These are phyloP conservation scores for Hipparchia semele DNA, from an alignment of 2,888 invertebrate genomes.

Conservation along the genomic window DNA sequence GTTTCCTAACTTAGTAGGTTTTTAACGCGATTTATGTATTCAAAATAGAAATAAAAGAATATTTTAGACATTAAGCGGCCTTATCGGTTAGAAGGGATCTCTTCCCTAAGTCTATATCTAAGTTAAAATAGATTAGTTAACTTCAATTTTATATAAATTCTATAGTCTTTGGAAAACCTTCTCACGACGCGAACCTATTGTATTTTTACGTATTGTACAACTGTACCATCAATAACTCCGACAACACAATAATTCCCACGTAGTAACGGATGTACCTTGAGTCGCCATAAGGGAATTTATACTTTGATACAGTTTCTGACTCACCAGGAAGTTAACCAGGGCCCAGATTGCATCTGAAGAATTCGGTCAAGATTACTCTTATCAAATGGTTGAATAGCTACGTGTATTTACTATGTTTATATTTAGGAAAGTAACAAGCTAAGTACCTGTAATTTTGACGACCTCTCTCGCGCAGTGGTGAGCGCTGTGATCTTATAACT, in stretches of 20 bases:
- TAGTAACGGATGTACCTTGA: conserved; percentile 27
- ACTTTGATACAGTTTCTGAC: conserved; percentile 14
- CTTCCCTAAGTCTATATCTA: too few relatives aligned
- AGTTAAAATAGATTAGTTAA: too few relatives aligned
- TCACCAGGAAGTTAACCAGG: conserved; percentile 2
- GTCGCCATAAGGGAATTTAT: conserved; percentile 24
- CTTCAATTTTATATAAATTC: too few relatives aligned
- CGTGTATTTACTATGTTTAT: not conserved
- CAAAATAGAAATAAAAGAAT: too few relatives aligned
- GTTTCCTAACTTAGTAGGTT: too few relatives aligned
- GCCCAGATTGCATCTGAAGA: not conserved
- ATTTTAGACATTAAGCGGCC: too few relatives aligned
- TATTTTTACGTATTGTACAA: conserved; percentile 13
- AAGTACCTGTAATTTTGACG: too few relatives aligned
- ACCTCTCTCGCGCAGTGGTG: too few relatives aligned
- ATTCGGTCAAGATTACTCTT: conserved; percentile 8
- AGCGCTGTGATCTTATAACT: too few relatives aligned
- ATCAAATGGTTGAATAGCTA: not conserved
- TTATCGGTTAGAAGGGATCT: too few relatives aligned
- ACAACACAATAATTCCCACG: conserved; percentile 34
- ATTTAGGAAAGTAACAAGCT: too few relatives aligned
- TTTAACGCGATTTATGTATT: too few relatives aligned
- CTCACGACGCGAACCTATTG: conserved; percentile 12
- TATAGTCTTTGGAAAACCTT: not conserved
- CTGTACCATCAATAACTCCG: conserved; percentile 27